phyloP scores from a whole-genome alignment of 2,113 vertebrate species.

The Vulpes vulpes region DNA sequence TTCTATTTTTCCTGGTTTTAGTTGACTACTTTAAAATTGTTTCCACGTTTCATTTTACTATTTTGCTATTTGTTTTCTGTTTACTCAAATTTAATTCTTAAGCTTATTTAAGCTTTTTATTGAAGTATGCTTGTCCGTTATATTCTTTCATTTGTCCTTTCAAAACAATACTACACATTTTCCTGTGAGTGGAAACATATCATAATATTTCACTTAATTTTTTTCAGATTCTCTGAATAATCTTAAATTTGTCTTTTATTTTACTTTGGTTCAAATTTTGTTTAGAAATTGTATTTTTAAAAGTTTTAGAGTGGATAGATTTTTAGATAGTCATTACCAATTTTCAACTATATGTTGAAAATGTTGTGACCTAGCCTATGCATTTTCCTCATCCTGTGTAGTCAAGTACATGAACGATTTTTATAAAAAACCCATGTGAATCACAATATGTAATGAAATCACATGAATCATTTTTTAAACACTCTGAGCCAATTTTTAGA shows the following conservation, averaged over 20 bases:
- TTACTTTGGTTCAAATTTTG: not conserved
- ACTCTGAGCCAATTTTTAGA: not conserved
- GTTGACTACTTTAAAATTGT: not conserved
- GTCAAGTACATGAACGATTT: not conserved
- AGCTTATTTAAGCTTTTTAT: not conserved
- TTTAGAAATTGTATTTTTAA: not conserved
- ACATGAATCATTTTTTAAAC: not conserved
- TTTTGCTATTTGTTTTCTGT: not conserved
- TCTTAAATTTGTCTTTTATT: not conserved
- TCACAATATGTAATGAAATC: not conserved
- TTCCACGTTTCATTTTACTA: not conserved
- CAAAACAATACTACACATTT: not conserved
- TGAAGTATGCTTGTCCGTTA: not conserved
- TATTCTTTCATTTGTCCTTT: not conserved
- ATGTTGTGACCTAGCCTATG: not conserved
- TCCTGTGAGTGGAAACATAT: not conserved
- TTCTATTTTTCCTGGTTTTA: not conserved
- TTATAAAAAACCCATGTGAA: not conserved
- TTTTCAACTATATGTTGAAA: not conserved
- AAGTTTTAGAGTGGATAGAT: not conserved
- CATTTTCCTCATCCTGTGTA: not conserved
- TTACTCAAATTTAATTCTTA: not conserved
- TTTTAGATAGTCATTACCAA: not conserved
- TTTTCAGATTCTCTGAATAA: not conserved
- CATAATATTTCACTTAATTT: not conserved